Evolutionary conservation across 2,797 vertebrate species (phyloP).

Genomic region (Chiroxiphia lanceolata): DNA sequence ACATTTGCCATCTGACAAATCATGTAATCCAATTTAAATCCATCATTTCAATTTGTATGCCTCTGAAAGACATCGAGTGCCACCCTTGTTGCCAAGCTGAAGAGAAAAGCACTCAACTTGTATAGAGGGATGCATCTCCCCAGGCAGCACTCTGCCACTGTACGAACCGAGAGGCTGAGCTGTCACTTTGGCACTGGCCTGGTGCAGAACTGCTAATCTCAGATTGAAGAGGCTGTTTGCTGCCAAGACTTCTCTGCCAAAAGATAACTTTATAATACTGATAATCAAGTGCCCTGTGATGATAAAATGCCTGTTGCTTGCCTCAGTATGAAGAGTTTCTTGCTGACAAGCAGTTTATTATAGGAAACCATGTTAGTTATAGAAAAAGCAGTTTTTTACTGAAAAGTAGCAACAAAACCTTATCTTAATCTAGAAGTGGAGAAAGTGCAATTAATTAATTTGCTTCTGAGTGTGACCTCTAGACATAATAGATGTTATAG

Average conservation of each 20-base stretch:
- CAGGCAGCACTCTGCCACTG: accelerated
- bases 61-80: not conserved
- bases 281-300: conserved; percentile 54
- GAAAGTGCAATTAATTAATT: conserved; percentile 62
- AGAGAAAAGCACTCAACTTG: not conserved
- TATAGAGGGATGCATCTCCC: not conserved
- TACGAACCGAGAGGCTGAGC: not conserved
- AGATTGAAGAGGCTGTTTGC: not conserved
- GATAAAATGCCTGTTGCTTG: conserved; percentile 46
- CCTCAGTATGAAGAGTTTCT: not conserved
- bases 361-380: not conserved
- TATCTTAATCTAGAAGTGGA: conserved; percentile 15
- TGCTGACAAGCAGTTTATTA: conserved; percentile 43
- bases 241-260: conserved; percentile 62
- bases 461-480: conserved; percentile 40
- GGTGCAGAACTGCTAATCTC: conserved; percentile 43
- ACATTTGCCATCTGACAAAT: not conserved
- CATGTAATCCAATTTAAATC: not conserved
- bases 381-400: conserved; percentile 14
- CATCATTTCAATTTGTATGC: not conserved
- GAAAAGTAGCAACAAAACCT: conserved; percentile 22
- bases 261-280: conserved; percentile 56
- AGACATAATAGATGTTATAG: conserved; percentile 21
- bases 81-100: not conserved
- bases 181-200: not conserved